Conservation (phyloP, 2,888 invertebrate genomes). For the Cataglyphis altisquamis region DNA sequence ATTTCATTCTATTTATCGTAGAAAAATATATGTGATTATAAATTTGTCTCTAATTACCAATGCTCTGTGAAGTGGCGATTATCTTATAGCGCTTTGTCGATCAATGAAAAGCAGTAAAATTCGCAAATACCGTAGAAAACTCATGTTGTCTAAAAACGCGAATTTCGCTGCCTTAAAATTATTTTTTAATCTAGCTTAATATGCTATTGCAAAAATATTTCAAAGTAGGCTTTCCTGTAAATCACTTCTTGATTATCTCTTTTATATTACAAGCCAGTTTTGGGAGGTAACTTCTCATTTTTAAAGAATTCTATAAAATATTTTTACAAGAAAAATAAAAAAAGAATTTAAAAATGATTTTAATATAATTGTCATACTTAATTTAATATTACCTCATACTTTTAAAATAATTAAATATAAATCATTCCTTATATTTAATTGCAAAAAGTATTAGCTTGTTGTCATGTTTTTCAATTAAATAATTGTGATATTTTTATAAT, state of each 20-base stretch:
- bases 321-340: background rate
- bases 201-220: background rate
- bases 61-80: background rate
- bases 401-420: background rate
- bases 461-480: background rate
- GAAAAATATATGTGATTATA: background rate
- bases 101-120: background rate
- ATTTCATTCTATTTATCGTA: background rate
- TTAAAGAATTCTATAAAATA: background rate
- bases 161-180: background rate
- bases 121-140: background rate
- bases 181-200: background rate
- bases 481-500: background rate
- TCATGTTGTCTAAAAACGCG: background rate
- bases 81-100: conserved; percentile 17
- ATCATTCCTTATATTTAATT: background rate
- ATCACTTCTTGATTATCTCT: background rate
- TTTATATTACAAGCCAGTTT: background rate
- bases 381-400: background rate
- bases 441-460: too few relatives aligned
- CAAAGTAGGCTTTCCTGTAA: background rate
- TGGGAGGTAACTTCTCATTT: background rate
- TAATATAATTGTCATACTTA: background rate
- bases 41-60: background rate
- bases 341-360: background rate